Evolutionary conservation across 2,797 vertebrate species (phyloP), one percentile per base, ranked within the genome.

Genomic region (Urocyon cinereoargenteus): DNA sequence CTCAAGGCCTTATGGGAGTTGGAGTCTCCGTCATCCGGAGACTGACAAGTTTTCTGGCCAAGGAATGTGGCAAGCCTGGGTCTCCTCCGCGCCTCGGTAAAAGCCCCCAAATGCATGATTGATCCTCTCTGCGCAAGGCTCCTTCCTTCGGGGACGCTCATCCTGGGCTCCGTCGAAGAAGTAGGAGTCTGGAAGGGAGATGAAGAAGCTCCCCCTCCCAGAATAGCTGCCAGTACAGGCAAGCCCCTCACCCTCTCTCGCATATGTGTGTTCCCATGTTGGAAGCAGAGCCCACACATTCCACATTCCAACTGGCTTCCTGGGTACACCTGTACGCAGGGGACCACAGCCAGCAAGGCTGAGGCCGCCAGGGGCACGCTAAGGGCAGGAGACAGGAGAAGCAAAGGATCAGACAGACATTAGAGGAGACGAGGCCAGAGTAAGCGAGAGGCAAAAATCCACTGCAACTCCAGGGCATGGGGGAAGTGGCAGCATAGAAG

Each of bases 1-100:
- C 90, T 97, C 94, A 75, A 21, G 90, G 97, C 86, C 94, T 98
- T 96, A 92, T 97, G 98, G 98, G 98, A 98, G 93, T 98, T 98
- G 97, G 55, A 98, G 98, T 98, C 95, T 57, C 73, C 34, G 5
- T 66, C 82, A 86, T 90, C 87, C 89, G 9, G 16, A 89, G 36
- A 86, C 95, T 45, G 96, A 96, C 97, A 98, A 98, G 98, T 98
- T 97, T 97, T 92, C 86, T 18, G 31, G 81, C 86, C 88, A 93
- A 95, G 86, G 77, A 97, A 97, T 93, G 68, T 96, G 91, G 84
- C 94, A 78, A 97, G 90, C 93, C 90, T 93, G 59, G 62, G 93
- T 97, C 96, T 96, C 86, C 96, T 96, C 90, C 94, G 91, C 15
- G 45, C 84, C 86, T 97, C 86, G 91, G 49, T 79, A 94, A 94